A percentile compares a stretch with the other conserved stretches of the same genome.
phyloP scores from a whole-genome alignment of 2,888 invertebrate genomes.

The Eristalis tenax region DNA sequence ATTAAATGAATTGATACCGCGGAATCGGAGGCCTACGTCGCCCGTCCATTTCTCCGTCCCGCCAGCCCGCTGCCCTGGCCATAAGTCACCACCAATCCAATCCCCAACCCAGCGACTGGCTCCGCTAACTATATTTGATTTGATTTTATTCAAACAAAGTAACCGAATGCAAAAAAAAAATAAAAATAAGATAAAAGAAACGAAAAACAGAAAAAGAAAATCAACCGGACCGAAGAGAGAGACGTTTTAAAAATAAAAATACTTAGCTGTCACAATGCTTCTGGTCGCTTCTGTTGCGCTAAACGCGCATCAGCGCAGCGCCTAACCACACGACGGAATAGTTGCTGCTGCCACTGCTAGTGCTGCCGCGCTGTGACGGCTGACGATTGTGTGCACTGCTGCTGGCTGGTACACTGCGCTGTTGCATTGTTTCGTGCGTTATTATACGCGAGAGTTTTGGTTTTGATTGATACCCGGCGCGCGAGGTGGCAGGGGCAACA shows the following conservation, averaged over 20 bases:
- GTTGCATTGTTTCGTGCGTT: slow-evolving; percentile 62
- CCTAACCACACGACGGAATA: slow-evolving; percentile 16
- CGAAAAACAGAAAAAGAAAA: not conserved
- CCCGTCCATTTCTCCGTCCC: not conserved
- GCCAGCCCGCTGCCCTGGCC: not conserved
- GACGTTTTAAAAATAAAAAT: slow-evolving; percentile 41
- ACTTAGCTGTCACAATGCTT: slow-evolving; percentile 56
- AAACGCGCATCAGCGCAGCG: not conserved
- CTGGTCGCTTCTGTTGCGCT: slow-evolving; percentile 27
- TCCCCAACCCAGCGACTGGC: slow-evolving; percentile 3
- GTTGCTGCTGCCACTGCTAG: slow-evolving; percentile 24
- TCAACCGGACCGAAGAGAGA: not conserved
- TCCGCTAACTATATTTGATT: slow-evolving; percentile 64
- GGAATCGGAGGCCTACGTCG: slow-evolving; percentile 51
- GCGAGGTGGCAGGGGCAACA: slow-evolving; percentile 7
- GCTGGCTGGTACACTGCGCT: slow-evolving; percentile 1
- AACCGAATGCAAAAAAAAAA: slow-evolving; percentile 52
- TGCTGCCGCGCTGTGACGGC: not conserved
- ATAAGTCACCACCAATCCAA: not conserved
- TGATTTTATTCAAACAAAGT: slow-evolving; percentile 69
- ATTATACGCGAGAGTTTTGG: slow-evolving; percentile 39
- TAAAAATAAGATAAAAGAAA: not conserved
- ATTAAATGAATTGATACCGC: slow-evolving; percentile 71
- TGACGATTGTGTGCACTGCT: slow-evolving; percentile 19
- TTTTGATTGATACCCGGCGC: slow-evolving; percentile 62